A percentile compares a stretch with the other conserved stretches of the same genome.
These are phyloP conservation scores for Ptiloglossa arizonensis DNA, from an alignment of 1,140 invertebrate species.

Conservation along the genomic window DNA sequence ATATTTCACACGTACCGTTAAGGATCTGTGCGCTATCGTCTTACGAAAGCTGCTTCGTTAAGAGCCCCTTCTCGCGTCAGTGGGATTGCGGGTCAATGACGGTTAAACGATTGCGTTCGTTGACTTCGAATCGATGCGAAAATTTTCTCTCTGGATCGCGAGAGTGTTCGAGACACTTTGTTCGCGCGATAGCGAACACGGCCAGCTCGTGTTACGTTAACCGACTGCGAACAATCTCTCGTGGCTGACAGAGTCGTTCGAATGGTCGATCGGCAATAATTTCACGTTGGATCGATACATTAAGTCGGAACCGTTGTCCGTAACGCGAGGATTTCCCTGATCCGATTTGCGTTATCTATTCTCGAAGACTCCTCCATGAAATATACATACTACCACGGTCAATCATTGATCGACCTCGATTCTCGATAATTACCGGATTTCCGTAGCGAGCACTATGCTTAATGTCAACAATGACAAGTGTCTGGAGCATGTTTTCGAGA, in stretches of 20 bases:
- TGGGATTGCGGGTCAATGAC: too few species aligned
- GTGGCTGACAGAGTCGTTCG: neutral
- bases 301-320: slow-evolving; percentile 42
- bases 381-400: slow-evolving; percentile 20
- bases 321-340: slow-evolving; percentile 57
- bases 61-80: too few species aligned
- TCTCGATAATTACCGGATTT: slow-evolving; percentile 32
- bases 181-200: too few species aligned
- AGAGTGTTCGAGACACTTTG: too few species aligned
- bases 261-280: slow-evolving; percentile 53
- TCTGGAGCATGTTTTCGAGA: neutral
- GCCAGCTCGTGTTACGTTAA: too few species aligned
- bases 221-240: too few species aligned
- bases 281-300: slow-evolving; percentile 34
- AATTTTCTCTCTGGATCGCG: too few species aligned
- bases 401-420: slow-evolving; percentile 42
- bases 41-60: too few species aligned
- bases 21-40: too few species aligned
- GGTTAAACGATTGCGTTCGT: too few species aligned
- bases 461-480: neutral
- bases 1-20: too few species aligned
- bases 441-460: neutral
- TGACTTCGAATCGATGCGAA: too few species aligned
- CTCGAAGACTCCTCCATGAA: slow-evolving; percentile 24
- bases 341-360: slow-evolving; percentile 61